Evolutionary conservation across 1,140 invertebrate genomes (phyloP).

Genomic region (Cardiocondyla obscurior): DNA sequence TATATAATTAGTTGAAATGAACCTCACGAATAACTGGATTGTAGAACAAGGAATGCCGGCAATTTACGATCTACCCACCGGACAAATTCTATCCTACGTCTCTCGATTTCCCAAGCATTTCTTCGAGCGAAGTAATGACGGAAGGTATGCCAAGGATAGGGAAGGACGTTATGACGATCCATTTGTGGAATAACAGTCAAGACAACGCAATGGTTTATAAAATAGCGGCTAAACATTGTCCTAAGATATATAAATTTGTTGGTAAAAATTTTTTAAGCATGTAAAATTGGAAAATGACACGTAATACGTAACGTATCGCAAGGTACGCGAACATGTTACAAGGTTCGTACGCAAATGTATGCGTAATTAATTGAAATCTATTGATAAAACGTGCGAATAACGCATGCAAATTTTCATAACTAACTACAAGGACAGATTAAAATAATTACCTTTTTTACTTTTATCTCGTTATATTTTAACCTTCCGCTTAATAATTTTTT

Average conservation of each 20-base stretch:
- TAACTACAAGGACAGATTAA: too few species aligned
- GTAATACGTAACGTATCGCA: neutral
- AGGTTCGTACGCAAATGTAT: neutral
- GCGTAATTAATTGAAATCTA: neutral
- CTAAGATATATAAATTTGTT: constrained; percentile 1
- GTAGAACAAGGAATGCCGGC: neutral
- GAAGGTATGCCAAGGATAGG: neutral
- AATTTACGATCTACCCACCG: constrained; percentile 8
- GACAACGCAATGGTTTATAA: neutral
- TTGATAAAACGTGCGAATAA: neutral
- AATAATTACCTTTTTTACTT: too few species aligned
- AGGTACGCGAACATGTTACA: neutral
- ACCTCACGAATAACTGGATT: too few species aligned
- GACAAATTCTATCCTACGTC: neutral
- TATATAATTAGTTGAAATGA: neutral
- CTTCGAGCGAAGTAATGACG: too few species aligned
- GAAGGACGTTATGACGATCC: neutral
- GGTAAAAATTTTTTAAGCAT: neutral
- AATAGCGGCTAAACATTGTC: neutral
- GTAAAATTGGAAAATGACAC: neutral
- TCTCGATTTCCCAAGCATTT: neutral
- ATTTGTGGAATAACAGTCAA: neutral
- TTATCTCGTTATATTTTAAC: too few species aligned
- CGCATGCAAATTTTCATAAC: too few species aligned
- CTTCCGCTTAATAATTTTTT: neutral